Percentiles rank a stretch among this genome's conserved stretches.
Conservation (phyloP, 1,140 invertebrate species). For the Plutomurus gul region DNA sequence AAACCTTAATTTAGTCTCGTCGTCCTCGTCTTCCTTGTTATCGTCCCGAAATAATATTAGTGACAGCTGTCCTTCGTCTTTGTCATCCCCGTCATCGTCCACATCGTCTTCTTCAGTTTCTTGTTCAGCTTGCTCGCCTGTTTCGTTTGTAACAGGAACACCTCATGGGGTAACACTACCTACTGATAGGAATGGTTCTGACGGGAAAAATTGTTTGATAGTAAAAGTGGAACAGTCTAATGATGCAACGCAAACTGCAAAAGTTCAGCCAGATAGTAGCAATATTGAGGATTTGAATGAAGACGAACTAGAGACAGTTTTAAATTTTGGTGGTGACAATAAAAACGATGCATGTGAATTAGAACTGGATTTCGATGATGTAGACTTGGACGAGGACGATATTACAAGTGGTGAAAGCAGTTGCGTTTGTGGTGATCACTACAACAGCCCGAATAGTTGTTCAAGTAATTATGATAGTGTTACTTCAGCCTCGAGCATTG, state of each 20-base stretch:
- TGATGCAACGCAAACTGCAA: background rate
- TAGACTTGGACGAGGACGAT: background rate
- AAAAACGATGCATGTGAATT: background rate
- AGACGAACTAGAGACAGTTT: background rate
- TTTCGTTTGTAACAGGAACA: background rate
- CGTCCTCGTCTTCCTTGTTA: background rate
- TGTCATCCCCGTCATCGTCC: background rate
- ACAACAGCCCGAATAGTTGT: background rate
- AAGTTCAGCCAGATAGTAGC: background rate
- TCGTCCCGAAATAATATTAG: background rate
- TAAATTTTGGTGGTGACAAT: background rate
- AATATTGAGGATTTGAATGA: background rate
- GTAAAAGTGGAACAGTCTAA: background rate
- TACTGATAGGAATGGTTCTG: background rate
- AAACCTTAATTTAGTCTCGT: background rate
- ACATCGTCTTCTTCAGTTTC: background rate
- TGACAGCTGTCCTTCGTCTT: background rate
- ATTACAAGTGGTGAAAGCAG: slow-evolving; percentile 5
- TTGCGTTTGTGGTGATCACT: background rate
- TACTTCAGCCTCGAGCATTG: background rate
- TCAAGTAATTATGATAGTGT: slow-evolving; percentile 12
- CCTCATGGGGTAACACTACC: background rate
- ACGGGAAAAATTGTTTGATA: background rate
- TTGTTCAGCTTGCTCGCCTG: background rate
- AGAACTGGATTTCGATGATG: slow-evolving; percentile 4